Conservation (phyloP, 30 jellyfish, hydroid and myxozoan genomes). For the Phacellophora camtschatica region DNA sequence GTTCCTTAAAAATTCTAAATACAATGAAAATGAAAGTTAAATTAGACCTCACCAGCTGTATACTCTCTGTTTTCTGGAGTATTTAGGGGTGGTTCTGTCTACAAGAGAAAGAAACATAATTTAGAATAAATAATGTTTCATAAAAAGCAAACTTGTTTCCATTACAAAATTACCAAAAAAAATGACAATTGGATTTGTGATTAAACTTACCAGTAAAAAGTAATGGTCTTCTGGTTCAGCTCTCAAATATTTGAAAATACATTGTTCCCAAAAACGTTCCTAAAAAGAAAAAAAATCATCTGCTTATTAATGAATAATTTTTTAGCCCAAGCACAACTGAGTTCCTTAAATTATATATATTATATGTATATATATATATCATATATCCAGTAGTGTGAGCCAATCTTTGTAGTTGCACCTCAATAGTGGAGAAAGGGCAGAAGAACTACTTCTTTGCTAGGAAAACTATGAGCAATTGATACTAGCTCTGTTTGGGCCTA, state of each 20-base stretch:
- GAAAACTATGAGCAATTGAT: too few species aligned
- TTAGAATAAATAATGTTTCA: background rate
- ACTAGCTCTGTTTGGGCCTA: too few species aligned
- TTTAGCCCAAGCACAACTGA: too few species aligned
- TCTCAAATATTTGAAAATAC: slow-evolving; percentile 90
- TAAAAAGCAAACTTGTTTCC: background rate
- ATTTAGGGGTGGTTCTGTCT: slow-evolving; percentile 98
- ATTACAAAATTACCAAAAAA: background rate
- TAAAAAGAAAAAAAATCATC: background rate
- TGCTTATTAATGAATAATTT: too few species aligned
- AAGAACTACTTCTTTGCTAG: too few species aligned
- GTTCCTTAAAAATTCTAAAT: too few species aligned
- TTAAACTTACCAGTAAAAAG: slow-evolving; percentile 59
- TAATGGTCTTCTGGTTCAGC: slow-evolving; percentile 99
- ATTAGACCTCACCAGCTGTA: slow-evolving; percentile 69
- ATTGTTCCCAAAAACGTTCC: slow-evolving; percentile 99
- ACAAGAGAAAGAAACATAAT: background rate
- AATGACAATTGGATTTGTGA: background rate
- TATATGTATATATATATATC: too few species aligned
- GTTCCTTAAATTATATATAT: too few species aligned
- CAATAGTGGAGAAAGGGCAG: too few species aligned
- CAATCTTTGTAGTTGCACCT: too few species aligned
- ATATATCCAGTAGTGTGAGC: too few species aligned
- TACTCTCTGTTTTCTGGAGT: slow-evolving; percentile 98
- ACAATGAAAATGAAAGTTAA: background rate